Conservation (phyloP, 2,888 invertebrate species). For the Boloria euphrosyne region DNA sequence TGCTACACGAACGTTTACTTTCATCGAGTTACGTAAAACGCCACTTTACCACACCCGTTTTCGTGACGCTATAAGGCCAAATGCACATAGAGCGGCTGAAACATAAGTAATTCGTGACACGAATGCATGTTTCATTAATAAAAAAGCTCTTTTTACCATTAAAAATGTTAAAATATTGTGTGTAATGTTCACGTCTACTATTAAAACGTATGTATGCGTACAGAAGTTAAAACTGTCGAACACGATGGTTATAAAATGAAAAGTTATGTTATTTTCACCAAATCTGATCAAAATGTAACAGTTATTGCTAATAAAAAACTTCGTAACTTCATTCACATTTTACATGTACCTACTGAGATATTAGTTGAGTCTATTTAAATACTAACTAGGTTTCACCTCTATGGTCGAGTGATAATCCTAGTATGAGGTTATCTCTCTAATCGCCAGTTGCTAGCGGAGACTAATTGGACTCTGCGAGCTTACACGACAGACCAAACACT, state of each 20-base stretch:
- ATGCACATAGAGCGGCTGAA: slow-evolving; percentile 17
- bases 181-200: not conserved
- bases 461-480: slow-evolving; percentile 13
- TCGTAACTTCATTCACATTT: not conserved
- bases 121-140: slow-evolving; percentile 25
- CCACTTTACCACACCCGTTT: slow-evolving; percentile 17
- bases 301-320: not conserved
- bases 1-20: slow-evolving; percentile 10
- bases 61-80: slow-evolving; percentile 20
- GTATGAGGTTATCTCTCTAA: slow-evolving; percentile 21
- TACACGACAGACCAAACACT: not conserved
- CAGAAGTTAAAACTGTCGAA: not conserved
- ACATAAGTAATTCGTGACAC: slow-evolving; percentile 27
- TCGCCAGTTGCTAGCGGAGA: slow-evolving; percentile 18
- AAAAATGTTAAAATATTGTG: slow-evolving; percentile 6
- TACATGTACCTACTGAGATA: slow-evolving; percentile 4
- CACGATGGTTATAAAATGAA: too few species aligned
- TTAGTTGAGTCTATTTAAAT: slow-evolving; percentile 9
- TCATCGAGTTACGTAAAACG: slow-evolving; percentile 17
- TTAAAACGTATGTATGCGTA: not conserved
- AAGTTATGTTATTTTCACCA: not conserved
- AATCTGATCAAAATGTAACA: slow-evolving; percentile 2
- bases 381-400: slow-evolving; percentile 16
- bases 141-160: slow-evolving; percentile 17
- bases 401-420: slow-evolving; percentile 16